Conservation (phyloP, 2,888 invertebrate genomes). For the Villa cingulata region DNA sequence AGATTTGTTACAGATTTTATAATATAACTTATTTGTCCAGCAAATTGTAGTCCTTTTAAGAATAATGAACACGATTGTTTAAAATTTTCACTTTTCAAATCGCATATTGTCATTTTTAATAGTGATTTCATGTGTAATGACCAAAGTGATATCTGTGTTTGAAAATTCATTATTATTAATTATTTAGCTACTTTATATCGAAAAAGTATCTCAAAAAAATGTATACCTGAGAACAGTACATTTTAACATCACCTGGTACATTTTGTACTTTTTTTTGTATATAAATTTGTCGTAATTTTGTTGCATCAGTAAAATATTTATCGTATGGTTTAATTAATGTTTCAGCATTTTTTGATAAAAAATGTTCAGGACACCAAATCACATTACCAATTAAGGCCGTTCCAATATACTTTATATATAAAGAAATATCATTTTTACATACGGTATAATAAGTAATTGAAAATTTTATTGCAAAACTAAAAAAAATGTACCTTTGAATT, state of each 20-base stretch:
- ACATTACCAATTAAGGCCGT: constrained; percentile 67
- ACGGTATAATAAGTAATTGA: background rate
- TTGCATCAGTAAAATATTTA: constrained; percentile 29
- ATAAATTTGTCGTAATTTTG: constrained; percentile 42
- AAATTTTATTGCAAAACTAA: background rate
- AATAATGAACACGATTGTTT: constrained; percentile 32
- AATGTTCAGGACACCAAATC: constrained; percentile 75
- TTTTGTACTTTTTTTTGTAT: constrained; percentile 44
- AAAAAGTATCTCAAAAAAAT: background rate
- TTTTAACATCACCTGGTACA: constrained; percentile 48
- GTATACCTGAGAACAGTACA: constrained; percentile 18
- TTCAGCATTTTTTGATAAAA: constrained; percentile 52
- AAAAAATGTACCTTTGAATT: constrained; percentile 51
- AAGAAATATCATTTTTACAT: no score
- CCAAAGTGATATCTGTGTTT: constrained; percentile 46
- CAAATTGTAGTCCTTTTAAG: constrained; percentile 49
- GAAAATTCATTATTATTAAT: no score
- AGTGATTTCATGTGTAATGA: constrained; percentile 46
- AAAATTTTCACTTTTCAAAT: constrained; percentile 42
- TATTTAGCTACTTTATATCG: no score
- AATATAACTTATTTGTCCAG: constrained; percentile 48
- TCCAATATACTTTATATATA: constrained; percentile 52
- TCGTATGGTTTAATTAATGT: constrained; percentile 39
- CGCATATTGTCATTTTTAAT: constrained; percentile 36
- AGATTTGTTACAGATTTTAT: constrained; percentile 50